Base-by-base conservation (phyloP, 2,888 invertebrate genomes). In the Cyaniris semiargus region DNA sequence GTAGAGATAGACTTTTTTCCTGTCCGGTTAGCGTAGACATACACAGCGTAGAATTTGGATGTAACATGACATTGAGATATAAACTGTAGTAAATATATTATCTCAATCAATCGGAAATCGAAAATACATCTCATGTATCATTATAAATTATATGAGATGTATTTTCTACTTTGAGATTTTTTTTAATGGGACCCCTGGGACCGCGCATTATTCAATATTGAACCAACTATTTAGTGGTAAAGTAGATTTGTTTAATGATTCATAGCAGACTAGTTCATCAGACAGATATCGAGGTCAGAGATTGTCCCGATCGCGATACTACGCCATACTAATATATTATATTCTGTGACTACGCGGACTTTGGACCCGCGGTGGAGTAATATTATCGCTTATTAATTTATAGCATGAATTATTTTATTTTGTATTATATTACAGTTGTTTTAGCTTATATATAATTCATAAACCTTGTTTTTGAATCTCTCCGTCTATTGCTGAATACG, bases 211-310 rank as follows among this genome's bases (percentile, higher is more conserved):
- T n/a, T 60, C 13, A 60, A 60, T 13, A 23, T 10, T 21, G 60
- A 8, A 8, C 3, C 4, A 13, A 23, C 21, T 58, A 21, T 58
- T 58, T 6, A 21, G 58, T 58, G 1, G n/a, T 58, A 23, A 60
- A 60, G 21, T 60, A 21, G 21, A 60, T 60, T 4, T 21, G 13
- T 60, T 60, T 60, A 4, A 60, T 60, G 60, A 60, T 3, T 60
- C 60, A 66, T 66, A 66, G 27, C 66, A 31, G 66, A 31, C 66
- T 66, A 6, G 66, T 5, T 27, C 27, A 66, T 66, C 66, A 66
- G 66, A 66, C 66, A 27, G 27, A 27, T 66, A 27, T 66, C 66
- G 66, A 66, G 66, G 66, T 66, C 66, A 66, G 66, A 66, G 66
- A 66, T 66, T 66, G 66, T 66, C 27, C 27, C 4, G 66, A 23